These are phyloP conservation scores for Percopsis omiscomaycus DNA, from an alignment of 2,797 vertebrate species.

Conservation along the genomic window DNA sequence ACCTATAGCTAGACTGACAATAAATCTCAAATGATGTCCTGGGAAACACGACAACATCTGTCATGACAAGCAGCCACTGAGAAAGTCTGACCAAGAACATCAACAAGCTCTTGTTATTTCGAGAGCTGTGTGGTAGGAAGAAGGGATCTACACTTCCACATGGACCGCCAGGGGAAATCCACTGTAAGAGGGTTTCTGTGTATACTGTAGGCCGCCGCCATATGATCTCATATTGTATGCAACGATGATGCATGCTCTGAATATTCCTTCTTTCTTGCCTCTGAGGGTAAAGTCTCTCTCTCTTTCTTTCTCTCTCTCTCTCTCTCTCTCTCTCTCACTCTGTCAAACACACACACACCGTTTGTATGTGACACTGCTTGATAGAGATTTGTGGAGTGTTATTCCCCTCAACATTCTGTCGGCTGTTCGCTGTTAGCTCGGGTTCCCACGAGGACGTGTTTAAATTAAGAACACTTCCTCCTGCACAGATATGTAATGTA, in stretches of 20 bases:
- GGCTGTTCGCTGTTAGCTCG: no score
- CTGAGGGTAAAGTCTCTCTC: not conserved
- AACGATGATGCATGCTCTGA: slow-evolving; percentile 9
- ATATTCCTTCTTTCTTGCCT: not conserved
- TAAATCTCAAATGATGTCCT: no score
- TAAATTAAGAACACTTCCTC: no score
- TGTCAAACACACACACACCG: not conserved
- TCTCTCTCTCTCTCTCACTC: not conserved
- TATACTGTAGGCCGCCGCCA: not conserved
- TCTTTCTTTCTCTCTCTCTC: not conserved
- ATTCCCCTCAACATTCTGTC: no score
- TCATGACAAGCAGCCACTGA: not conserved
- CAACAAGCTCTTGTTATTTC: not conserved
- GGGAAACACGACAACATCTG: not conserved
- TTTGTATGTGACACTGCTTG: no score
- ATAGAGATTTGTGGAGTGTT: no score
- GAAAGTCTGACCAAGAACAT: not conserved
- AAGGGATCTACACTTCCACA: not conserved
- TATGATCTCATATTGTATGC: not conserved
- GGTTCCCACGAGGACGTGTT: no score
- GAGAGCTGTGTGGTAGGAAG: not conserved
- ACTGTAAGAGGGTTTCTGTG: not conserved
- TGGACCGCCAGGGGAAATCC: not conserved
- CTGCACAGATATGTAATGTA: no score
- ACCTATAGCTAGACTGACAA: slow-evolving; percentile 14